Base-by-base conservation (phyloP, 2,797 vertebrate genomes). In the Apodemus agrarius region DNA sequence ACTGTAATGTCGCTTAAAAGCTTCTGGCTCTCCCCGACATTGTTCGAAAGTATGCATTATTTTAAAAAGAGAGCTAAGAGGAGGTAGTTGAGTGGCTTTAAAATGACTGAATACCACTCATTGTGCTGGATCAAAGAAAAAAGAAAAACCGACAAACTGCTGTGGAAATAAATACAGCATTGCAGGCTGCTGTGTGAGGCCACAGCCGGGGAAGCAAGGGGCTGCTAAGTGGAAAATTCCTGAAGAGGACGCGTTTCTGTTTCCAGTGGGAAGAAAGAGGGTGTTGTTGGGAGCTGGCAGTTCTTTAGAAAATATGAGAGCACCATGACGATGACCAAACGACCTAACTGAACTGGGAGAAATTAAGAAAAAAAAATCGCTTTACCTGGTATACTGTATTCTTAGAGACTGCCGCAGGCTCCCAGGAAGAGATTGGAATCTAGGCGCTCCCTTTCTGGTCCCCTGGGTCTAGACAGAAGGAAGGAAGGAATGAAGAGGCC, bases 171-270 rank as follows among this genome's bases (percentile, higher is more conserved):
- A 99, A 98, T 98, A 98, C 98, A 98, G 98, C 98, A 98, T 98
- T 98, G 98, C 98, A 98, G 98, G 98, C 98, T 98, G 98, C 94
- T 97, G 98, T 95, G 97, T 87, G 99, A 98, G 99, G 99, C 98
- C 98, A 98, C 98, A 90, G 97, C 98, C 96, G 97, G 98, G 98
- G 98, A 98, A 98, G 98, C 97, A 93, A 97, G 97, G 98, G 98
- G 97, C 98, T 98, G 98, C 98, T 98, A 98, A 99, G 98, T 99
- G 99, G 99, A 99, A 99, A 99, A 99, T 99, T 99, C 98, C 98
- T 98, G 98, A 98, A 98, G 98, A 98, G 98, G 98, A 99, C 98
- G 97, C 98, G 98, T 99, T 99, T 98, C 98, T 98, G 98, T 98
- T 98, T 98, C 98, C 98, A 99, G 98, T 97, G 98, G 1, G 98